Base-by-base conservation (phyloP, 1,140 invertebrate species). In the Apocrypta bakeri region DNA sequence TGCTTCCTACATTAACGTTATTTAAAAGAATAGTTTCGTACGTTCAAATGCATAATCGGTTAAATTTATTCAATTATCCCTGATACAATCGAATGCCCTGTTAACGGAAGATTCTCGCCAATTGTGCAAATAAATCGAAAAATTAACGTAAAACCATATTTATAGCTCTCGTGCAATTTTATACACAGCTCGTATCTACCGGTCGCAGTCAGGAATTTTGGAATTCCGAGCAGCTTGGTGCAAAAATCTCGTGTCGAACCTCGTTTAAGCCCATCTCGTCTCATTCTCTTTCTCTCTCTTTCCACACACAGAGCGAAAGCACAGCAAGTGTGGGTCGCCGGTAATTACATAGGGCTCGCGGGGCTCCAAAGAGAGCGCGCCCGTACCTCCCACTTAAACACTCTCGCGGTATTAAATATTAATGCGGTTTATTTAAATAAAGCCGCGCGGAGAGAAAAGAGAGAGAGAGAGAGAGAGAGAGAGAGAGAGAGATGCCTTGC, bases 401-500 rank as follows among this genome's bases (percentile, higher is more conserved):
- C 84, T 81, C 86, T 72, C 77, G 66, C 79, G 84, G 85, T 86
- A 88, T 88, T 89, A 89, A 89, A 90, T 90, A 89, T 89, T 89
- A 89, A 90, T 90, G 88, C 79, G 85, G 63, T 82, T 84, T 86
- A 88, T 90, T 90, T 89, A 88, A 89, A 90, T 89, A 89, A 89
- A 89, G 33, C 79, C 31, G 27, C 25, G 77, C 31, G 71, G 71
- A n/a, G 29, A 71, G 68, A 56, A 17, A 64, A n/a, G 72, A 14
- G 21, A 68, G 72, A 12, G 27, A 31, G 56, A 29, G 21, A 9
- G 48, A 21, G 12, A 21, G 17, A 12, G 11, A 12, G 40, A 12
- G 40, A 12, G 48, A 21, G 48, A 56, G 48, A 56, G 69, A 63
- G 79, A 79, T 79, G 78, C 68, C 78, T 63, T 29, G 68, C 68